Percentiles rank a stretch among this genome's conserved stretches.
These are phyloP conservation scores for Aleiodes sp. DNA, from an alignment of 1,140 invertebrate genomes.

Conservation along the genomic window DNA sequence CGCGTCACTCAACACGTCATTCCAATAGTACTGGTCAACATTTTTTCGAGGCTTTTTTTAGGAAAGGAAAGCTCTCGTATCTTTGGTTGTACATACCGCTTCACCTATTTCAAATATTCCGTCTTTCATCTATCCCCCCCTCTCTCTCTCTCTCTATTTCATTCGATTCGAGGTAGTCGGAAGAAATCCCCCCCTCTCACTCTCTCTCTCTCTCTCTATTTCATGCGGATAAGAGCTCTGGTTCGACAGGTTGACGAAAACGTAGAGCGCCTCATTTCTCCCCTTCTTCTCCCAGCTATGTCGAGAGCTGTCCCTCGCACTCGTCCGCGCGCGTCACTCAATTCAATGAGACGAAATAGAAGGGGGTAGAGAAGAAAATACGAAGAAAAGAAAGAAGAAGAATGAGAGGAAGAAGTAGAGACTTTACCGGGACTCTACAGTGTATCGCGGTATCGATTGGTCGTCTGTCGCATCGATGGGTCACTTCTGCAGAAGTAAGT, in stretches of 20 bases:
- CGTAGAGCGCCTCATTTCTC: constrained; percentile 10
- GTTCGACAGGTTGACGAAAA: constrained; percentile 32
- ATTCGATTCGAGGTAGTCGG: no score
- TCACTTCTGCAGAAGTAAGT: constrained; percentile 34
- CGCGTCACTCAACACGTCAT: constrained; percentile 45
- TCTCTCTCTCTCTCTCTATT: neutral
- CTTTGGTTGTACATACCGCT: neutral
- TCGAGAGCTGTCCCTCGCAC: constrained; percentile 11
- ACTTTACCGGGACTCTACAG: neutral
- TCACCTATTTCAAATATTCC: neutral
- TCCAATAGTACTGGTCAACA: constrained; percentile 41
- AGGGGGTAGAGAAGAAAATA: constrained; percentile 12
- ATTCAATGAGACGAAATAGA: neutral
- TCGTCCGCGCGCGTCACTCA: constrained; percentile 6
- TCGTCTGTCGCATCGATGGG: constrained; percentile 41
- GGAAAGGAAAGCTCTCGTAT: neutral
- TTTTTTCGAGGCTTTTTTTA: constrained; percentile 29
- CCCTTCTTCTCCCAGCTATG: neutral
- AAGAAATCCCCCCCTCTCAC: neutral
- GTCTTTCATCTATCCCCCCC: neutral
- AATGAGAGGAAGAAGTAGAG: neutral
- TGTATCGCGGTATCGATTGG: constrained; percentile 42
- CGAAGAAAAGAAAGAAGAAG: neutral
- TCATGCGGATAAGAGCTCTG: constrained; percentile 21
- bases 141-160: neutral